A percentile compares a stretch with the other conserved stretches of the same genome.
These are phyloP conservation scores for Platycheirus albimanus DNA, from an alignment of 2,888 invertebrate species.

Conservation along the genomic window DNA sequence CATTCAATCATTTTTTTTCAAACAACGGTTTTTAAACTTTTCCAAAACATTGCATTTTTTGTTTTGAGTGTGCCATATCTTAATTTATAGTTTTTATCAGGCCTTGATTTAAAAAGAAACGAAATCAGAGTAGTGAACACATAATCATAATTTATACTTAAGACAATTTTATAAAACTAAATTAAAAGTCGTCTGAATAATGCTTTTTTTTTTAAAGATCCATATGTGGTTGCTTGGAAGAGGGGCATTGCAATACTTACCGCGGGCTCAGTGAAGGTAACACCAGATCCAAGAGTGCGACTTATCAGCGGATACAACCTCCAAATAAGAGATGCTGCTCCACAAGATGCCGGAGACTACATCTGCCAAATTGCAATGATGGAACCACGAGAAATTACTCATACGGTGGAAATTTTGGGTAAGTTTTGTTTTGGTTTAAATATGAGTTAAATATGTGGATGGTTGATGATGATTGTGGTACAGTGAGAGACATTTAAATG, in stretches of 20 bases:
- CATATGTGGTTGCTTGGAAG: conserved; percentile 87
- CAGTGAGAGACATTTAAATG: conserved; percentile 29
- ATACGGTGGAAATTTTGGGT: conserved; percentile 87
- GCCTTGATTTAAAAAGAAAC: no score
- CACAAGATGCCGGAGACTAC: conserved; percentile 87
- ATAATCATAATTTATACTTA: no score
- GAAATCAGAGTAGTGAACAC: no score
- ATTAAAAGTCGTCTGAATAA: conserved; percentile 6
- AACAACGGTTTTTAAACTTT: no score
- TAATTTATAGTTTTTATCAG: no score
- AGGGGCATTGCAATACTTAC: conserved; percentile 87
- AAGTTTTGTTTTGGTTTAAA: conserved; percentile 79
- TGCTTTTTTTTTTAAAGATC: conserved; percentile 84
- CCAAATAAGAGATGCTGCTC: conserved; percentile 86
- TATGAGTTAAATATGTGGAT: neutral
- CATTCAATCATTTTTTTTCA: no score
- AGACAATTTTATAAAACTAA: no score
- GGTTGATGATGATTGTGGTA: neutral
- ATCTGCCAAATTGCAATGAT: conserved; percentile 87
- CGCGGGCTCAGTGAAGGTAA: conserved; percentile 86
- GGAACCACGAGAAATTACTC: conserved; percentile 86
- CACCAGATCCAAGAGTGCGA: conserved; percentile 86
- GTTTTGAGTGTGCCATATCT: no score
- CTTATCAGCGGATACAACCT: conserved; percentile 86
- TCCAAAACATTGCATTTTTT: no score